Evolutionary conservation across 2,113 vertebrate genomes (phyloP).

Genomic region (Mionectes macconnelli): DNA sequence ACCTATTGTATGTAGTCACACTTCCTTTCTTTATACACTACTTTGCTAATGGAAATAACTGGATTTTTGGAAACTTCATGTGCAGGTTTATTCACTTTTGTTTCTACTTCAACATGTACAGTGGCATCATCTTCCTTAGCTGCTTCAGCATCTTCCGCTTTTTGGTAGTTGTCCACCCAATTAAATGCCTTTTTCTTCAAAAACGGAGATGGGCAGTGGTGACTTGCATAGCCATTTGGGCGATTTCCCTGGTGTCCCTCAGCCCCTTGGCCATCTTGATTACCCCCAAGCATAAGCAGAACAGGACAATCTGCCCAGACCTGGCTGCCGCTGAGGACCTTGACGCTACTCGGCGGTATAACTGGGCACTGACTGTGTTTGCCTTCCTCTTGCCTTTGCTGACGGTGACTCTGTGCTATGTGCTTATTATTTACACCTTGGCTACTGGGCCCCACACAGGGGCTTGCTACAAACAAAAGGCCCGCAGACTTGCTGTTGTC

Average conservation of each 20-base stretch:
- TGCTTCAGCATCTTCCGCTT: slow-evolving; percentile 89
- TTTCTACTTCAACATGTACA: slow-evolving; percentile 91
- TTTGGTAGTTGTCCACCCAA: slow-evolving; percentile 73
- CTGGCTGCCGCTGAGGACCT: slow-evolving; percentile 50
- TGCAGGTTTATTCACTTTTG: slow-evolving; percentile 85
- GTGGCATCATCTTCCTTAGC: slow-evolving; percentile 88
- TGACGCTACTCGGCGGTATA: slow-evolving; percentile 33
- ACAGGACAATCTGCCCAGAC: slow-evolving; percentile 61
- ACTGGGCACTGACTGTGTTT: slow-evolving; percentile 63
- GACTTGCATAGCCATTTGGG: slow-evolving; percentile 44
- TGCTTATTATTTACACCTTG: slow-evolving; percentile 63
- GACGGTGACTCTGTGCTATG: slow-evolving; percentile 73
- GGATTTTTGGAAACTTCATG: slow-evolving; percentile 89
- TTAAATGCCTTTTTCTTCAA: slow-evolving; percentile 40
- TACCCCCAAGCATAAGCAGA: background rate
- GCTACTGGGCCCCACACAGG: slow-evolving; percentile 34
- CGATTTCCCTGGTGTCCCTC: slow-evolving; percentile 36
- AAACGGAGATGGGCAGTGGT: slow-evolving; percentile 60
- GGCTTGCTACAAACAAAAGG: slow-evolving; percentile 55
- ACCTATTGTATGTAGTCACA: slow-evolving; percentile 83
- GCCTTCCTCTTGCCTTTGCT: slow-evolving; percentile 76
- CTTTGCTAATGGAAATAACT: slow-evolving; percentile 77
- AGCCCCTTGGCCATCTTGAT: slow-evolving; percentile 65
- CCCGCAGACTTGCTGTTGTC: slow-evolving; percentile 67
- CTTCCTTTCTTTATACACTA: slow-evolving; percentile 87